A percentile compares a stretch with the other conserved stretches of the same genome.
These are phyloP conservation scores for Entelurus aequoreus DNA, from an alignment of 2,113 vertebrate genomes.

Conservation along the genomic window DNA sequence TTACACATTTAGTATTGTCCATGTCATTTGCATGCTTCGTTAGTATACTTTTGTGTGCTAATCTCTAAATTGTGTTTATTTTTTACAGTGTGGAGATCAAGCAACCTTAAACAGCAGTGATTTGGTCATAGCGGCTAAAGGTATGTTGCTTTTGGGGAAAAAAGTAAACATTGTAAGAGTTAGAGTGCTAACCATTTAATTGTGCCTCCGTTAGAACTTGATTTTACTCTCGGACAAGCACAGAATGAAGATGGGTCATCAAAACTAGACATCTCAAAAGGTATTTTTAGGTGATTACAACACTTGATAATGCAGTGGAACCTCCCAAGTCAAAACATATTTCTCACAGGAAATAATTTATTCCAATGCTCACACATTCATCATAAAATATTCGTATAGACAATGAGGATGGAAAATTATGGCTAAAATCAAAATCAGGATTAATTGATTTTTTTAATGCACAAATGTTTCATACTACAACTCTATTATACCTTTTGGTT, in stretches of 20 bases:
- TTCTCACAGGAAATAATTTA: too few species aligned
- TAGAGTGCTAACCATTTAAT: background rate
- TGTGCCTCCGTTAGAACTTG: conserved; percentile 17
- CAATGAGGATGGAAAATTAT: too few species aligned
- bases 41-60: background rate
- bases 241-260: background rate
- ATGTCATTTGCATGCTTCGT: background rate
- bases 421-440: too few species aligned
- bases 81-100: conserved; percentile 19
- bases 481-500: too few species aligned
- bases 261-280: background rate
- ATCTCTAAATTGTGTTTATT: background rate
- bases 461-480: too few species aligned
- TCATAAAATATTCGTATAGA: too few species aligned
- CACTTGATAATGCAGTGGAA: background rate
- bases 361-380: too few species aligned
- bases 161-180: background rate
- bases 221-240: conserved; percentile 16
- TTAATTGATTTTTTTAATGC: too few species aligned
- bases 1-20: background rate
- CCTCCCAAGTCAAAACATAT: too few species aligned
- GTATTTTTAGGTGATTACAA: conserved; percentile 2
- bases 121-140: conserved; percentile 3
- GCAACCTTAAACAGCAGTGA: accelerated
- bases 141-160: conserved; percentile 19